These are phyloP conservation scores for Spialia ferax DNA, from an alignment of 2,888 invertebrate genomes.

Conservation along the genomic window DNA sequence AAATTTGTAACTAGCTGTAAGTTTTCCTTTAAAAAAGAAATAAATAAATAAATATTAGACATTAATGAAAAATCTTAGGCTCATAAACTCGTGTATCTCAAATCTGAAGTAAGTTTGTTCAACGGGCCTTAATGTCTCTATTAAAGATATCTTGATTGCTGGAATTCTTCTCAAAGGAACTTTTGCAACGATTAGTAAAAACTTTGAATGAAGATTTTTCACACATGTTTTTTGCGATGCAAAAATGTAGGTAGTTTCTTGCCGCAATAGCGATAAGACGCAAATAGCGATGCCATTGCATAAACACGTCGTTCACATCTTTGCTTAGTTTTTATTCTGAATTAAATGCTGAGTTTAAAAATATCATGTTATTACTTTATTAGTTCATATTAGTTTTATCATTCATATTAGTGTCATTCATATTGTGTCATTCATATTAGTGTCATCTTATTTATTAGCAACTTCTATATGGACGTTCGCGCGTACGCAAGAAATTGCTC, in stretches of 20 bases:
- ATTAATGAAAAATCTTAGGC: no score
- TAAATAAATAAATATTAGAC: no score
- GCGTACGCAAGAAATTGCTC: no score
- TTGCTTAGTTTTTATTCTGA: conserved; percentile 7
- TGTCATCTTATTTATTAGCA: no score
- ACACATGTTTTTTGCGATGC: conserved; percentile 2
- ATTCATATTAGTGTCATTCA: no score
- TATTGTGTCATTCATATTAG: no score
- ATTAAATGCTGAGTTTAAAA: not conserved
- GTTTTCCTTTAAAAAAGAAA: no score
- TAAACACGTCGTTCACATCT: not conserved
- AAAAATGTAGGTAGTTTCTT: conserved; percentile 4
- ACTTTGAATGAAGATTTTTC: not conserved
- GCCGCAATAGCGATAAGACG: not conserved
- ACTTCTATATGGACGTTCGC: no score
- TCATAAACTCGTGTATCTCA: no score
- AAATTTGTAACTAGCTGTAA: no score
- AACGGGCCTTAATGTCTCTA: not conserved
- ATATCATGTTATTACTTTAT: no score
- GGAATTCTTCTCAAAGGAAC: not conserved
- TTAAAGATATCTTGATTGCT: not conserved
- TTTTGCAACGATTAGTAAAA: not conserved
- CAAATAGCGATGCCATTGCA: not conserved
- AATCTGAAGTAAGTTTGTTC: not conserved
- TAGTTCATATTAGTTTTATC: no score